phyloP scores from a whole-genome alignment of 2,113 vertebrate genomes.

The Oenanthe melanoleuca region DNA sequence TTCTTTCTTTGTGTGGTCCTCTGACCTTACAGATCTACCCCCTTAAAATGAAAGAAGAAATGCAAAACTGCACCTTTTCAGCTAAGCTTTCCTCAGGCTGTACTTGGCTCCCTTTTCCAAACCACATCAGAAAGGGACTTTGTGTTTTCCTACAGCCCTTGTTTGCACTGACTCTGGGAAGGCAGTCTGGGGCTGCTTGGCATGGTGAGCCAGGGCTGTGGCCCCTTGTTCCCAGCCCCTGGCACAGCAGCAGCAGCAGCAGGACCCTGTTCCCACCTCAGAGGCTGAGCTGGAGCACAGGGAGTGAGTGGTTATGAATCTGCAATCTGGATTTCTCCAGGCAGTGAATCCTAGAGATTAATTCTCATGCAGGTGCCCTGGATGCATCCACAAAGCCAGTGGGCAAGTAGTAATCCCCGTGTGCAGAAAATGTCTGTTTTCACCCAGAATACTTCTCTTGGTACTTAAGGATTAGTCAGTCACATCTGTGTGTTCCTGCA shows the following conservation, averaged over 20 bases:
- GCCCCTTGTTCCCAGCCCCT: accelerated
- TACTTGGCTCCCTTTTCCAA: slow-evolving; percentile 39
- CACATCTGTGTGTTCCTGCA: background rate
- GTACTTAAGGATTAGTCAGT: slow-evolving; percentile 36
- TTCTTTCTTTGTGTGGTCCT: slow-evolving; percentile 46
- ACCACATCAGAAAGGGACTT: slow-evolving; percentile 59
- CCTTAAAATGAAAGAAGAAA: slow-evolving; percentile 40
- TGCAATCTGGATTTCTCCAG: background rate
- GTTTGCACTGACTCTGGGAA: slow-evolving; percentile 2
- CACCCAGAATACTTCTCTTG: slow-evolving; percentile 12
- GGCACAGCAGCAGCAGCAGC: background rate
- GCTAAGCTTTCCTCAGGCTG: slow-evolving; percentile 30
- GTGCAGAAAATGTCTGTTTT: slow-evolving; percentile 24
- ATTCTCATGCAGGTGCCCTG: background rate
- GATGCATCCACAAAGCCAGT: accelerated
- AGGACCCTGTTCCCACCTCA: background rate
- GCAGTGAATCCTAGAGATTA: background rate
- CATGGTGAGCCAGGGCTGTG: background rate
- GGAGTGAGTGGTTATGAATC: background rate
- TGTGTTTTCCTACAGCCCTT: slow-evolving; percentile 44
- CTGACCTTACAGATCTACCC: slow-evolving; percentile 24
- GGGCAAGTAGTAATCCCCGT: background rate
- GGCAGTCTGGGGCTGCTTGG: background rate
- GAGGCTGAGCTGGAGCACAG: background rate
- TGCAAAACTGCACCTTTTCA: slow-evolving; percentile 50